Evolutionary conservation across 2,888 invertebrate species (phyloP).

Genomic region (Eupeodes luniger): DNA sequence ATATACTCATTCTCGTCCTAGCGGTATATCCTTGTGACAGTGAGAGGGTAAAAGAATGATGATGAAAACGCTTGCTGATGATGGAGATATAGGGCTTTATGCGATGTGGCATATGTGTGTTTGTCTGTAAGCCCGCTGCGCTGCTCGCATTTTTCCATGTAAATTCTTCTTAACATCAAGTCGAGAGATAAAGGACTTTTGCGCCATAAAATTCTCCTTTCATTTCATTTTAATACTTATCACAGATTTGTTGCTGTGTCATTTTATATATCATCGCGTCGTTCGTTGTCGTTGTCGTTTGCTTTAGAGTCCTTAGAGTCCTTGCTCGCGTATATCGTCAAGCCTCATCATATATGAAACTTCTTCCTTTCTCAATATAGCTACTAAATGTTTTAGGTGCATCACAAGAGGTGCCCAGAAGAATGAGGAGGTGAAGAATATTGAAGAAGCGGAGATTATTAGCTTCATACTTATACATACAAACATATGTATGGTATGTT

Average conservation of each 20-base stretch:
- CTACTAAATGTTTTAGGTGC: constrained; percentile 15
- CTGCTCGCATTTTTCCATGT: neutral
- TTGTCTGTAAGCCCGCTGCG: neutral
- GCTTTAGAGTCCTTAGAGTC: neutral
- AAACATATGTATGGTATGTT: neutral
- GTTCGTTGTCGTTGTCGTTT: neutral
- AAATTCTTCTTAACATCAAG: constrained; percentile 29
- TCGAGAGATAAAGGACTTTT: constrained; percentile 16
- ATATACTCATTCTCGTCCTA: no score
- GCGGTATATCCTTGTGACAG: constrained; percentile 15
- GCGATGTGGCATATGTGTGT: constrained; percentile 28
- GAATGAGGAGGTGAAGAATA: neutral
- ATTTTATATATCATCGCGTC: constrained; percentile 11
- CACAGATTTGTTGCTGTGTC: constrained; percentile 60
- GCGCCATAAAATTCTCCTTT: constrained; percentile 24
- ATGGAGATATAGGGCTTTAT: neutral
- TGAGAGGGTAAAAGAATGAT: neutral
- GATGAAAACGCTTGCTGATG: neutral
- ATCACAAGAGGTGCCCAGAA: constrained; percentile 3
- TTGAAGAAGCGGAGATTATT: constrained; percentile 18
- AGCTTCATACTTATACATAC: neutral
- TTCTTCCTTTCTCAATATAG: constrained; percentile 2
- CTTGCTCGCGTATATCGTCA: neutral
- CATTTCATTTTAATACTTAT: constrained; percentile 43
- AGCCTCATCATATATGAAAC: neutral